Base-by-base conservation (phyloP, 2,113 vertebrate genomes). In the Vulpes ferrilata region DNA sequence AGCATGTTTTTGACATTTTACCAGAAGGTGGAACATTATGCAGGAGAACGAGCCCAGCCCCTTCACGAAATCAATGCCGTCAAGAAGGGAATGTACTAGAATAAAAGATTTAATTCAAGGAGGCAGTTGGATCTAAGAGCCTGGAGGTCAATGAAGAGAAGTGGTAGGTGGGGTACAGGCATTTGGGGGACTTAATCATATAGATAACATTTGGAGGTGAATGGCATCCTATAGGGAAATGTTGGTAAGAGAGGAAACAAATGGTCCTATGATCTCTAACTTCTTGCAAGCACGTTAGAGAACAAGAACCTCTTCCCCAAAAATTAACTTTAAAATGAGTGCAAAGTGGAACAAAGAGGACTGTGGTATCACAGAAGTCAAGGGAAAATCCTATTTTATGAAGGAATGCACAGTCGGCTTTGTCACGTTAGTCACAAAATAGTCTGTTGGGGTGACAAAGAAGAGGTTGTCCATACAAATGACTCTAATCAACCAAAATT, bases 271-370 rank as follows among this genome's bases (percentile, higher is more conserved):
- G 10, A 62, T 38, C 35, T 35, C 73, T 79, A 57, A 83, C 11
- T n/a, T 19, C 16, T 59, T 59, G 7, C 43, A 57, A 8, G 48
- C 27, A 1, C 9, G 7, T 7, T 53, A 62, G 7, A 86, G 17
- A 48, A 78, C 3, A 4, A 92, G 30, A 71, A 55, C 8, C 0
- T 11, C 0, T 0, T 78, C 8, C 32, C 27, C n/a, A 6, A 43
- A 90, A 55, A 64, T 0, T 79, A 13, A 64, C 60, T 65, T 4
- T 2, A 85, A 60, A 53, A 5, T 7, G 10, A 65, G 55, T 51
- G 0, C 0, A 67, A 27, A n/a, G 25, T 43, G 17, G 2, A 80
- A 62, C 13, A 51, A 1, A 1, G 5, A 73, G 0, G 5, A 78
- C 3, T 25, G 12, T 3, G 0, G 9, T 7, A 59, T 35, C 22